Evolutionary conservation across 2,113 vertebrate species (phyloP), one percentile per base, ranked within the genome.

Genomic region (Percopsis transmontana): DNA sequence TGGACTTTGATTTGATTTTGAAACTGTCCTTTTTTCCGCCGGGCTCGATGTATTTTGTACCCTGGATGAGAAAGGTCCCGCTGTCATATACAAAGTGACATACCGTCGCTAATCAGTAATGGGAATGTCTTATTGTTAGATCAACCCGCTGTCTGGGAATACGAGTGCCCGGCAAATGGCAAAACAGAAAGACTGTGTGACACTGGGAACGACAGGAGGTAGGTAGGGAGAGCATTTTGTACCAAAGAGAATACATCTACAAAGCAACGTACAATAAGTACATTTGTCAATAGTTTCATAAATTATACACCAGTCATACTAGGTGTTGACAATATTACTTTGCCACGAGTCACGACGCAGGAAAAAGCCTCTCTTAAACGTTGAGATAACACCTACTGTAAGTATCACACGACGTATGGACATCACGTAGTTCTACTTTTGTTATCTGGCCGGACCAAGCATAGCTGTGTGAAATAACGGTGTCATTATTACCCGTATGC

Each of bases 1-100:
- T 76, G 75, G 68, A 67, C 48, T 62, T 58, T 67, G 59, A 63
- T 69, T 83, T 60, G 79, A 74, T 56, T 51, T 67, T 56, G 40
- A 62, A 40, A n/a, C n/a, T n/a, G n/a, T n/a, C 70, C 44, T 53
- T 27, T 65, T 65, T 70, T 41, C 50, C 23, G 39, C 16, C 50
- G 2, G 27, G 13, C 11, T 47, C 42, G 44, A 56, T 78, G 41
- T 68, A 50, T 57, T 74, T 24, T 66, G 27, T 59, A 67, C 15
- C 39, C 18, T 1, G 16, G 75, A 55, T 20, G 60, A 54, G 42
- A 57, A 69, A 72, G 38, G 33, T 60, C 40, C 68, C 59, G 57
- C 18, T 38, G 47, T 72, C 54, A 66, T 66, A 70, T 50, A 41
- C 66, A 8, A 18, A 42, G 3, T 50, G 56, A 47, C 44, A 16